Evolutionary conservation across 2,797 vertebrate genomes (phyloP).

Genomic region (Falco berigora): DNA sequence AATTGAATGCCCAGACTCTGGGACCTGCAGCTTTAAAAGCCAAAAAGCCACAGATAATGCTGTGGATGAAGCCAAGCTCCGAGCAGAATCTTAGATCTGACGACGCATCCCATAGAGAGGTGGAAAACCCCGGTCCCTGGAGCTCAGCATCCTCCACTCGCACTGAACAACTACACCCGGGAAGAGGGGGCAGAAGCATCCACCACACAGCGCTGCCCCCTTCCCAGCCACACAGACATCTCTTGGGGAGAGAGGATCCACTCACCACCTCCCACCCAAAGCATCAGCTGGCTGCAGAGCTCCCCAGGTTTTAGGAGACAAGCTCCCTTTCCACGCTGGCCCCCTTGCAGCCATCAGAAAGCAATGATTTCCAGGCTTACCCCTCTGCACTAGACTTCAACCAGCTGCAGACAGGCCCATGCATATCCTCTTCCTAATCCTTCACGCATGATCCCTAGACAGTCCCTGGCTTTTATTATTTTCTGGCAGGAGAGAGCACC

Average conservation of each 20-base stretch:
- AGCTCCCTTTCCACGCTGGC: background rate
- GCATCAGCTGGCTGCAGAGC: background rate
- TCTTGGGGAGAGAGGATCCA: background rate
- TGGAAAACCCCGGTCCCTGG: background rate
- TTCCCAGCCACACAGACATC: background rate
- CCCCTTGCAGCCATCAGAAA: background rate
- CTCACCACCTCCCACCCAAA: background rate
- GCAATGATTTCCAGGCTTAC: constrained; percentile 52
- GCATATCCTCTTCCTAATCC: constrained; percentile 57
- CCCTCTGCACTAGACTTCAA: constrained; percentile 13
- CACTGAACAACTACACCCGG: background rate
- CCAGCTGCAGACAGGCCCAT: constrained; percentile 49
- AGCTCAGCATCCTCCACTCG: background rate
- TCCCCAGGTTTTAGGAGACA: background rate
- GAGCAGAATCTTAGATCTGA: background rate
- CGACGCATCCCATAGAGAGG: background rate
- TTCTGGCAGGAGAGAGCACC: constrained; percentile 49
- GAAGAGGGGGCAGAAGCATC: background rate
- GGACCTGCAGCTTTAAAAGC: background rate
- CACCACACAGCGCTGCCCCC: background rate
- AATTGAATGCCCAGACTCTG: background rate
- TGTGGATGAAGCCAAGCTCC: background rate
- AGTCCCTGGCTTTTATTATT: constrained; percentile 64
- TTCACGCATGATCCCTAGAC: constrained; percentile 43
- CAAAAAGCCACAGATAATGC: background rate